Percentiles rank a stretch among this genome's conserved stretches.
Conservation (phyloP, 2,797 vertebrate genomes). For the Sitta carolinensis region DNA sequence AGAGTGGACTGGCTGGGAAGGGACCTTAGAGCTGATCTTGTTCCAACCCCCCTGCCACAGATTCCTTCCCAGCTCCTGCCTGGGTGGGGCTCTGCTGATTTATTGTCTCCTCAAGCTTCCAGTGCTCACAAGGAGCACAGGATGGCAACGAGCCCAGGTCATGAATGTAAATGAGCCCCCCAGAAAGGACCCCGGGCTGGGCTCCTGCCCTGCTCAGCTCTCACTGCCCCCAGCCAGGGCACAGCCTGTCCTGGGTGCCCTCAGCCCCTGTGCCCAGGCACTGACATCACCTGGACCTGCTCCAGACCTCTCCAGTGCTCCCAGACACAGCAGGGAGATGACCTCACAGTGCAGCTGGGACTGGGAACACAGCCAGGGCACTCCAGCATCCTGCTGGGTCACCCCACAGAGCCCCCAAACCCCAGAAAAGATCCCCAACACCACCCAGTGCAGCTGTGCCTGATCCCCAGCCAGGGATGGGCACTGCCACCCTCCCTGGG, state of each 20-base stretch:
- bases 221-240: no score
- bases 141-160: not conserved
- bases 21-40: no score
- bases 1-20: not conserved
- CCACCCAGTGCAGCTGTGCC: not conserved
- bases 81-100: no score
- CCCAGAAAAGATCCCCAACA: not conserved
- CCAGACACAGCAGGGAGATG: not conserved
- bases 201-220: no score
- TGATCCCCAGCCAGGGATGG: fast-evolving
- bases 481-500: not conserved
- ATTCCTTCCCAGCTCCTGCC: not conserved
- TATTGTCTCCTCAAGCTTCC: not conserved
- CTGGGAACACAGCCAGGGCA: fast-evolving
- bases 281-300: not conserved
- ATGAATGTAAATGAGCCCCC: not conserved
- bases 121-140: not conserved
- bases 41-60: no score
- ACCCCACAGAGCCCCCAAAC: not conserved
- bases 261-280: not conserved
- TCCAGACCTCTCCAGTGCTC: not conserved
- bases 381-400: fast-evolving
- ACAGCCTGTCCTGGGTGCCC: not conserved
- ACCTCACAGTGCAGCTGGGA: not conserved
- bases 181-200: not conserved